phyloP scores from a whole-genome alignment of 2,888 invertebrate genomes.

The Adineta ricciae region DNA sequence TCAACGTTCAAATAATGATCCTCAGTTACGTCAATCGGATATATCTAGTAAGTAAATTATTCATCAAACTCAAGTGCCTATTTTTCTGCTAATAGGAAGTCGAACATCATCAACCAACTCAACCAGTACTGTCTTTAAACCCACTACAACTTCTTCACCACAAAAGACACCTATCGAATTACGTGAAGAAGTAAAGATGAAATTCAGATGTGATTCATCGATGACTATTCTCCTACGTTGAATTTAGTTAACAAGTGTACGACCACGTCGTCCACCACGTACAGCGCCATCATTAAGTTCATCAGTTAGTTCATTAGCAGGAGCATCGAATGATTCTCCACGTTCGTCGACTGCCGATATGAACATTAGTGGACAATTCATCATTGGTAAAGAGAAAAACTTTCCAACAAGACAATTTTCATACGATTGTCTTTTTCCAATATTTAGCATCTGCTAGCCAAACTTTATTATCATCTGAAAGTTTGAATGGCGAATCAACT shows the following conservation, averaged over 20 bases:
- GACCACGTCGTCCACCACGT: constrained; percentile 19
- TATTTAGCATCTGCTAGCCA: not conserved
- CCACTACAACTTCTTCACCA: constrained; percentile 11
- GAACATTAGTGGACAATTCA: not conserved
- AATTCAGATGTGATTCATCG: not conserved
- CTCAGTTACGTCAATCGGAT: not conserved
- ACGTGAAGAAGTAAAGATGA: not conserved
- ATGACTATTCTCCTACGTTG: no score
- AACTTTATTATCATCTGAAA: not conserved
- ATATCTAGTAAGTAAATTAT: not conserved
- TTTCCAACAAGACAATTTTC: no score
- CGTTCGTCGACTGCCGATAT: not conserved
- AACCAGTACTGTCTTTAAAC: not conserved
- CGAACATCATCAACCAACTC: constrained; percentile 15
- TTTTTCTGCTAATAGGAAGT: not conserved
- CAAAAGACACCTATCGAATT: constrained; percentile 6
- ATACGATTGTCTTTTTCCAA: no score
- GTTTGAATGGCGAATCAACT: not conserved
- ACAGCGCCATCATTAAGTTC: constrained; percentile 17
- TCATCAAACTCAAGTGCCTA: not conserved
- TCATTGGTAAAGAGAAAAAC: no score
- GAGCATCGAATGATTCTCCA: not conserved
- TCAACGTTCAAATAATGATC: not conserved
- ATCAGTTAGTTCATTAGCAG: not conserved
- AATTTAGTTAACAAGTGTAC: not conserved